A percentile compares a stretch with the other conserved stretches of the same genome.
These are phyloP conservation scores for Sarcophaga carnaria DNA, from an alignment of 2,888 invertebrate species.

Conservation along the genomic window DNA sequence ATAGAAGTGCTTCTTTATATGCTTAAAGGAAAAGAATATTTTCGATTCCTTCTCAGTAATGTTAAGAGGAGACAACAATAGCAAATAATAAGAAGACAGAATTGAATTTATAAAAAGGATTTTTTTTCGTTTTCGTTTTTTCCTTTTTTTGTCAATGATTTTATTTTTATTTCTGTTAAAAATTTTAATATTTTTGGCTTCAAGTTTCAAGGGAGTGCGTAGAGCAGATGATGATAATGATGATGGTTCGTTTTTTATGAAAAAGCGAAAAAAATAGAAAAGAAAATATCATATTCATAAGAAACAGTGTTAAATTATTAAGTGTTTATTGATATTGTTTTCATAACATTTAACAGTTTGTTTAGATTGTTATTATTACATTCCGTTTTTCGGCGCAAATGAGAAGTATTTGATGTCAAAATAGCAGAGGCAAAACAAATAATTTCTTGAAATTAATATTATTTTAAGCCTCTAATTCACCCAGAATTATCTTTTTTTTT, in stretches of 20 bases:
- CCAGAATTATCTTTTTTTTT: neutral
- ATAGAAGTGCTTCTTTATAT: conserved; percentile 24
- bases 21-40: conserved; percentile 37
- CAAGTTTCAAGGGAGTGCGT: conserved; percentile 52
- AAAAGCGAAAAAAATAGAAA: neutral
- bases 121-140: conserved; percentile 24
- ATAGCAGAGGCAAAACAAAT: too few relatives aligned
- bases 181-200: conserved; percentile 54
- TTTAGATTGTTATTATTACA: neutral
- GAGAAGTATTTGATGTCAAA: too few relatives aligned
- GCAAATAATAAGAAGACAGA: neutral
- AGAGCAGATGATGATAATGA: conserved; percentile 39
- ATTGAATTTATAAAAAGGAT: conserved; percentile 37
- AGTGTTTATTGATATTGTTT: conserved; percentile 57
- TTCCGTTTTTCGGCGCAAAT: too few relatives aligned
- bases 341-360: conserved; percentile 47
- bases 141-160: conserved; percentile 4
- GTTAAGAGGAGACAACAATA: conserved; percentile 9
- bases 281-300: conserved; percentile 25
- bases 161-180: conserved; percentile 42
- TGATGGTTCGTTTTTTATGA: conserved; percentile 28
- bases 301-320: conserved; percentile 38
- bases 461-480: too few relatives aligned
- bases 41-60: conserved; percentile 51
- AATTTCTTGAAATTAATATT: too few relatives aligned